phyloP scores from a whole-genome alignment of 1,140 invertebrate species.

The Drosophila ercepeae region DNA sequence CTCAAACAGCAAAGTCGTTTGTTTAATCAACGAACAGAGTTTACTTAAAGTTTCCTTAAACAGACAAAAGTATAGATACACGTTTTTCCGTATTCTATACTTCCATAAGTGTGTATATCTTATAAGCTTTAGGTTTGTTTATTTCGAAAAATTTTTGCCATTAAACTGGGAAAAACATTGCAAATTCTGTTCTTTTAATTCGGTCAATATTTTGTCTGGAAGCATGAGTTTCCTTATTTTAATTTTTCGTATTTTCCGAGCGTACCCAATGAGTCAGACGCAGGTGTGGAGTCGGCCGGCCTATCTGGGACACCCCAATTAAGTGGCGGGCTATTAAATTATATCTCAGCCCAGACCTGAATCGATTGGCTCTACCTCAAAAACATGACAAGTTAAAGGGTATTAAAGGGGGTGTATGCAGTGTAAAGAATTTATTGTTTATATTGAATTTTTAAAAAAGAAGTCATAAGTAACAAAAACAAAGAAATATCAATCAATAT shows the following conservation, averaged over 20 bases:
- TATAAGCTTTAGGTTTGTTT: too few species aligned
- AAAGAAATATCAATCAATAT: too few species aligned
- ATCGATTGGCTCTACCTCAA: conserved; percentile 10
- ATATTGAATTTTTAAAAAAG: too few species aligned
- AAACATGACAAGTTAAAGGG: not conserved
- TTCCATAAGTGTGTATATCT: too few species aligned
- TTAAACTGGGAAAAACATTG: not conserved
- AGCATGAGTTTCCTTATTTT: not conserved
- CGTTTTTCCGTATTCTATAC: too few species aligned
- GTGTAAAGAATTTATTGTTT: too few species aligned
- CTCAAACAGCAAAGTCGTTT: conserved; percentile 12
- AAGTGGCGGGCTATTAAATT: conserved; percentile 24
- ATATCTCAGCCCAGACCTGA: conserved; percentile 14
- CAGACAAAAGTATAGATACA: not conserved
- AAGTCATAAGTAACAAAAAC: too few species aligned
- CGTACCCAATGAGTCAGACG: conserved; percentile 17
- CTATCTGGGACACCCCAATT: conserved; percentile 31
- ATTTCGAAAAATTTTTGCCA: not conserved
- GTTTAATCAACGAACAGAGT: conserved; percentile 17
- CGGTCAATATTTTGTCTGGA: not conserved
- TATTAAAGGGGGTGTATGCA: too few species aligned
- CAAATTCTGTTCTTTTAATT: not conserved
- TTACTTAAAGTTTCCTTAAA: conserved; percentile 3
- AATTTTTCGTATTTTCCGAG: not conserved
- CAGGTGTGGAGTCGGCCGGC: conserved; percentile 24